These are phyloP conservation scores for Anoplophora glabripennis DNA, from an alignment of 1,140 invertebrate genomes.

Conservation along the genomic window DNA sequence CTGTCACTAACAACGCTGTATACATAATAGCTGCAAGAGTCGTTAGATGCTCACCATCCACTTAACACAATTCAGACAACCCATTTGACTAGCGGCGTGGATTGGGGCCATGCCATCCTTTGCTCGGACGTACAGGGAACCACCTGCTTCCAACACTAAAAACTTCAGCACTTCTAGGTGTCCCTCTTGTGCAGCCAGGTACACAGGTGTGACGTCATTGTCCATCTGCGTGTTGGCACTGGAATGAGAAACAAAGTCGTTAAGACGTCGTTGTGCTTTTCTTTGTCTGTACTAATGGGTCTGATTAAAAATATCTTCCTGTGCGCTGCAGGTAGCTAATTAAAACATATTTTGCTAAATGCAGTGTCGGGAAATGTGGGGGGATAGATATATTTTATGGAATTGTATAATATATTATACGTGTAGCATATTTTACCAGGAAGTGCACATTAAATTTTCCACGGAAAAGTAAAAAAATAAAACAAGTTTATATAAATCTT, in stretches of 20 bases:
- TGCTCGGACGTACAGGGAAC: constrained; percentile 70
- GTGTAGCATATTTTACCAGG: too few relatives aligned
- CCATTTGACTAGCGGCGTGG: constrained; percentile 85
- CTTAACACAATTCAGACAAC: constrained; percentile 79
- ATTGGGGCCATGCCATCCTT: constrained; percentile 86
- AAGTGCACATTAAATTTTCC: too few relatives aligned
- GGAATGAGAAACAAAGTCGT: constrained; percentile 37
- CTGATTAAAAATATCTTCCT: too few relatives aligned
- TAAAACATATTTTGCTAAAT: too few relatives aligned
- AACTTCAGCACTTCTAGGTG: constrained; percentile 81
- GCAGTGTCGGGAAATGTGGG: too few relatives aligned
- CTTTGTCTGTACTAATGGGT: too few relatives aligned
- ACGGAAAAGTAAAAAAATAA: too few relatives aligned
- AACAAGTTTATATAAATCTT: too few relatives aligned
- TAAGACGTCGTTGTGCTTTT: too few relatives aligned
- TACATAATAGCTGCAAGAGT: neutral
- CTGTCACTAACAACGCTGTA: neutral
- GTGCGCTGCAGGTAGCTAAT: too few relatives aligned
- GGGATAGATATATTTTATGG: too few relatives aligned
- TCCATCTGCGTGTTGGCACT: constrained; percentile 87
- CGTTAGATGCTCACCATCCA: constrained; percentile 71
- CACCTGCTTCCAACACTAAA: constrained; percentile 75
- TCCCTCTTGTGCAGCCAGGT: constrained; percentile 83
- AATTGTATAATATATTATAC: too few relatives aligned
- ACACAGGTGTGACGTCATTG: constrained; percentile 86